Base-by-base conservation (phyloP, 1,140 invertebrate species). In the Nephotettix cincticeps region DNA sequence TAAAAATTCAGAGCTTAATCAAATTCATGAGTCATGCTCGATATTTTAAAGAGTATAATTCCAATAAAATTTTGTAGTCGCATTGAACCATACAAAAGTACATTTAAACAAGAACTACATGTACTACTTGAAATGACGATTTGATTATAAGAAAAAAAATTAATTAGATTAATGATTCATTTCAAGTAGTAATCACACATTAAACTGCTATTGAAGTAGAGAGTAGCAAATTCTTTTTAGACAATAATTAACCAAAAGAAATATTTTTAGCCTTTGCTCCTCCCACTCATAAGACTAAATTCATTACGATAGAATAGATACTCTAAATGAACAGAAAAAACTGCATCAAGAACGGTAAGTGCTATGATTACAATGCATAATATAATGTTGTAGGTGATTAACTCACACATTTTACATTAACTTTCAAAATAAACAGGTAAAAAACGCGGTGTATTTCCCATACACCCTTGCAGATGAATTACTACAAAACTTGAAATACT, bases 171-270 rank as follows among this genome's bases (percentile, higher is more conserved):
- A 21, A 27, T 29, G 25, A 2, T 61, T 29, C 56, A 61, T 61
- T 61, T 61, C 56, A 61, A 61, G 56, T 61, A 61, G 56, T 61
- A 28, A 13, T 13, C 27, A 27, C 13, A 61, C 23, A 14, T 54
- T 6, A 51, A 61, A 61, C 56, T 61, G 56, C 56, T 61, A 61
- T 61, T 61, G 56, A 61, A 61, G 21, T 61, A 4, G 56, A 61
- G 56, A 61, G 47, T 23, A 61, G 27, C 56, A 29, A 61, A 61
- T n/a, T 28, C 9, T 25, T 9, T 4, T 14, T 27, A 6, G 4
- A 6, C 32, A 36, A 36, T 6, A 14, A 36, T 6, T 14, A 36
- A 36, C 32, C 32, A 36, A 36, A 36, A 36, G 32, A 36, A 36
- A 36, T 36, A 6, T 6, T 36, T 36, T 36, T 36, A 36, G 4